phyloP scores from a whole-genome alignment of 2,797 vertebrate genomes.

The Enteromius mattozi region DNA sequence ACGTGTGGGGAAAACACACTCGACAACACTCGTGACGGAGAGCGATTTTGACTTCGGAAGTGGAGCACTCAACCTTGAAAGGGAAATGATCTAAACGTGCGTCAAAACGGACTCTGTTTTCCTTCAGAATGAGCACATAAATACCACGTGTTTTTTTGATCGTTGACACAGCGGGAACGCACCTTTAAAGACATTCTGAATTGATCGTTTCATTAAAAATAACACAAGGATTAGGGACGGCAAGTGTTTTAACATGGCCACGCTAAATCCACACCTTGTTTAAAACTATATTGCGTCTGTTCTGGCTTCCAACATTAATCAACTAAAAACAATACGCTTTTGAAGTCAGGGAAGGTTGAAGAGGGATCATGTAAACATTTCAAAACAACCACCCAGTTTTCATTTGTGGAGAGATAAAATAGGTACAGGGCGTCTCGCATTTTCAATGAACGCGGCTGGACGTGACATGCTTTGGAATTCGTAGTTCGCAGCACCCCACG shows the following conservation, averaged over 20 bases:
- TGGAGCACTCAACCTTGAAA: conserved; percentile 68
- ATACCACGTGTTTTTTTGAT: conserved; percentile 48
- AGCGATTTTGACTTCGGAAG: conserved; percentile 64
- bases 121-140: conserved; percentile 58
- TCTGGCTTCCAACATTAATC: conserved; percentile 66
- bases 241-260: conserved; percentile 57
- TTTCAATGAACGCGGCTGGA: conserved; percentile 89
- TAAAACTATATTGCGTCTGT: conserved; percentile 68
- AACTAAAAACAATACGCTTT: conserved; percentile 71
- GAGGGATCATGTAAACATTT: conserved; percentile 75
- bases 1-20: conserved; percentile 50
- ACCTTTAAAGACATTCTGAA: conserved; percentile 62
- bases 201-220: conserved; percentile 66
- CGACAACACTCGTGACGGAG: conserved; percentile 60
- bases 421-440: conserved; percentile 91
- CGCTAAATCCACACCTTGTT: conserved; percentile 54
- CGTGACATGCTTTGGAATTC: conserved; percentile 97
- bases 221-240: conserved; percentile 57
- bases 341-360: conserved; percentile 60
- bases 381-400: conserved; percentile 85
- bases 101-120: conserved; percentile 54
- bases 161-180: conserved; percentile 51
- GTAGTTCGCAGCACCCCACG: conserved; percentile 86
- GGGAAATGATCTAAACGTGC: conserved; percentile 69
- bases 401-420: conserved; percentile 87